Evolutionary conservation across 2,113 vertebrate species (phyloP), one percentile per base, ranked within the genome.

Genomic region (Scytalopus superciliaris): DNA sequence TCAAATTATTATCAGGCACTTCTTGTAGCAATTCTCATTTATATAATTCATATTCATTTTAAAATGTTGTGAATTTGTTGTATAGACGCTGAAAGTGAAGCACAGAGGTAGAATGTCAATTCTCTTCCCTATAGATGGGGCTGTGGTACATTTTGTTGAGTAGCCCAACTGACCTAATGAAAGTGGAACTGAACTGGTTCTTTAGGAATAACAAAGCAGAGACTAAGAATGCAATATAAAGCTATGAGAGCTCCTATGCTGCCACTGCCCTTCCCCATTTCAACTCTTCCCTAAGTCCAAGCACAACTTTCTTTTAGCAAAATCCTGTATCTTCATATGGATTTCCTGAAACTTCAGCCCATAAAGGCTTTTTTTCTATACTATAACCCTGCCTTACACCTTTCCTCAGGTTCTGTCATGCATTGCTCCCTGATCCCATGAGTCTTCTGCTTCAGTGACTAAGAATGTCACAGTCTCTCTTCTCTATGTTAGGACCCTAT

Each of bases 321-420:
- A 79, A 52, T 3, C 8, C 2, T 0, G 0, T 33, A 19, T 17
- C 21, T 69, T 62, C 27, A 18, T 2, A 22, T 8, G 16, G 39
- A 72, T 55, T 67, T 30, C 19, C 14, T 44, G 31, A 18, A 52
- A 42, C 10, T 21, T 76, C 33, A 79, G 19, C 18, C 2, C 23
- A 16, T 7, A 44, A n/a, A 8, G 18, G 9, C 3, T 73, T 93
- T 63, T 4, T 33, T 31, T 77, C 39, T 40, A 44, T 27, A 22
- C 2, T 18, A 2, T 45, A 49, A n/a, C 3, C 12, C 6, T 67
- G 22, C 27, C 13, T 79, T 18, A 55, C 9, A 21, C 9, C 7
- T 84, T 60, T 35, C 44, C 24, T 52, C 44, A 42, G 22, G 73
- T 30, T 27, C 17, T 78, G 27, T 1, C 12, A 16, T 8, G 3